Evolutionary conservation across 2,113 vertebrate species (phyloP).

Genomic region (Rhea pennata): DNA sequence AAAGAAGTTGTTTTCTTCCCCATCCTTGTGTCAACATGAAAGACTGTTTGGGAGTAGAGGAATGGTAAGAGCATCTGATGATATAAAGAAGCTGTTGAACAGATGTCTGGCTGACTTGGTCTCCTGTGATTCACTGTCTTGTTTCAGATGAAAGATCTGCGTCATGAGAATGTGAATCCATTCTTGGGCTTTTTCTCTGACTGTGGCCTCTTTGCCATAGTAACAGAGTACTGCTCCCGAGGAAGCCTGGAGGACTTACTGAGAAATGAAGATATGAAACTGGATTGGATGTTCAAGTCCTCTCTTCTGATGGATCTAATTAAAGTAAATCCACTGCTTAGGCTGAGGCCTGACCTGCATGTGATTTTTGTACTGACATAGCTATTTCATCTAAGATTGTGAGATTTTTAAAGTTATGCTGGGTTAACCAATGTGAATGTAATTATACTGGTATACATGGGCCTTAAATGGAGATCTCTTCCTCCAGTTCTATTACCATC

Average conservation of each 20-base stretch:
- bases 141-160: conserved; percentile 90
- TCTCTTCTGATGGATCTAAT: conserved; percentile 92
- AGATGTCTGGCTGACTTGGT: background rate
- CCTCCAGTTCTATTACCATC: background rate
- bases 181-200: conserved; percentile 91
- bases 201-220: conserved; percentile 85
- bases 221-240: conserved; percentile 90
- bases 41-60: background rate
- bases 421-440: background rate
- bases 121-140: background rate
- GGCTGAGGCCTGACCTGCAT: background rate
- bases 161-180: conserved; percentile 90
- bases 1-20: background rate
- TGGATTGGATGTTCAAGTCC: conserved; percentile 97
- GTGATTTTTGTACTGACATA: background rate
- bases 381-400: background rate
- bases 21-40: background rate
- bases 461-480: background rate
- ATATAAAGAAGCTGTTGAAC: background rate
- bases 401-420: background rate
- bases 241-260: conserved; percentile 93
- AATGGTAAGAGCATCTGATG: background rate
- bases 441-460: background rate
- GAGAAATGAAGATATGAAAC: conserved; percentile 88
- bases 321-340: conserved; percentile 79